phyloP scores from a whole-genome alignment of 1,140 invertebrate genomes.

The Pteromalus puparum region DNA sequence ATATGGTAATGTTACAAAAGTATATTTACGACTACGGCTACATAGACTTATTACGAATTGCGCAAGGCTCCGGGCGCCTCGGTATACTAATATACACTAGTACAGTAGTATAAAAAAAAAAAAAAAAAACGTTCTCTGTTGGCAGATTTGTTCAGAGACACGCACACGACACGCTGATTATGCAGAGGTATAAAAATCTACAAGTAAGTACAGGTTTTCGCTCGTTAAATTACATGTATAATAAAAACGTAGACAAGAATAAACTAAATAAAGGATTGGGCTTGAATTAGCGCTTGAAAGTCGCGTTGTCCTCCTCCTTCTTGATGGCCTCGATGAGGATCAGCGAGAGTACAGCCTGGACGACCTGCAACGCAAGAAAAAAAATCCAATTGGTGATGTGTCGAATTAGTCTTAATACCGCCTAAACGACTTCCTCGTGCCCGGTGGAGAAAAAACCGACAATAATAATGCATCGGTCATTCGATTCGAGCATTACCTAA shows the following conservation, averaged over 20 bases:
- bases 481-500: too few relatives aligned
- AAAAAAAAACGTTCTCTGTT: not conserved
- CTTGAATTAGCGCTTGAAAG: constrained; percentile 64
- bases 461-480: too few relatives aligned
- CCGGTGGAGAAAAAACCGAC: too few relatives aligned
- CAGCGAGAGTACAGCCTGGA: constrained; percentile 81
- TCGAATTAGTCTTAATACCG: too few relatives aligned
- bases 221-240: not conserved
- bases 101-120: constrained; percentile 1
- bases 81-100: not conserved
- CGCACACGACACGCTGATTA: not conserved
- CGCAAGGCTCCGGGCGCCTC: too few relatives aligned
- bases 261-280: not conserved
- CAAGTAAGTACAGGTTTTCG: not conserved
- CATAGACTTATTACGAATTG: not conserved
- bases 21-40: not conserved
- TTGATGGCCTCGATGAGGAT: constrained; percentile 82
- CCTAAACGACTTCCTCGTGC: too few relatives aligned
- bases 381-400: not conserved
- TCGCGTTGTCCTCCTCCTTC: constrained; percentile 81
- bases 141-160: not conserved
- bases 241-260: not conserved
- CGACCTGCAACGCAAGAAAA: constrained; percentile 73
- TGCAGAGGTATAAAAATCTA: not conserved
- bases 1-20: constrained; percentile 29